These are phyloP conservation scores for Styela plicata DNA, from an alignment of 23 tunicate species.

Conservation along the genomic window DNA sequence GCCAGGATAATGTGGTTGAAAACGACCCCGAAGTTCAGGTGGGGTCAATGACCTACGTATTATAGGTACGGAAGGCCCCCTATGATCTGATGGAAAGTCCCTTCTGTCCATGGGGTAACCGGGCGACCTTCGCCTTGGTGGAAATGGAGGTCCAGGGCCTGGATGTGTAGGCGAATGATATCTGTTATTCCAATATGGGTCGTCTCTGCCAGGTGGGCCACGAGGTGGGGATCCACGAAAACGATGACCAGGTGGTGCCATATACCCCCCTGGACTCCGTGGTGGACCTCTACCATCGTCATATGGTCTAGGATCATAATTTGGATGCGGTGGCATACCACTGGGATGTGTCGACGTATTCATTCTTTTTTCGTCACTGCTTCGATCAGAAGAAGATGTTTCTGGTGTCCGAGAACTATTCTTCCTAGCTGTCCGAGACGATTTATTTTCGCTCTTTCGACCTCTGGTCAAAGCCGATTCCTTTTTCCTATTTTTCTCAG, in stretches of 20 bases:
- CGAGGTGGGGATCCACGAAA: constrained; percentile 22
- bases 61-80: constrained; percentile 10
- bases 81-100: neutral
- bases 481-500: neutral
- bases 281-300: constrained; percentile 29
- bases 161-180: constrained; percentile 3
- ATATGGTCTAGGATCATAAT: constrained; percentile 9
- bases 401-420: neutral
- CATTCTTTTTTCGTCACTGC: constrained; percentile 11
- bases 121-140: constrained; percentile 28
- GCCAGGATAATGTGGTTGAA: constrained; percentile 13
- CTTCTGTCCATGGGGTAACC: constrained; percentile 18
- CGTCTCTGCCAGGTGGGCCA: constrained; percentile 20
- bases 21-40: constrained; percentile 19
- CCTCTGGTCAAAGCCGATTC: neutral
- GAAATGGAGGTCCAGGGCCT: constrained; percentile 19
- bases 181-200: constrained; percentile 21
- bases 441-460: neutral
- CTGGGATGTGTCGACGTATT: constrained; percentile 14
- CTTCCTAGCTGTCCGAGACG: neutral
- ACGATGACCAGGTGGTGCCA: constrained; percentile 9
- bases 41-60: constrained; percentile 18
- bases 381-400: neutral
- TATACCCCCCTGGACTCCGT: constrained; percentile 17
- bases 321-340: constrained; percentile 21